A percentile compares a stretch with the other conserved stretches of the same genome.
Evolutionary conservation across 2,113 vertebrate genomes (phyloP).

Genomic region (human (Homo sapiens)): GRCh38 chr21:23838501-23839000

Average conservation of each 20-base stretch:
- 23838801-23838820: neutral
- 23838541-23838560: neutral
- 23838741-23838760: neutral
- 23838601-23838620: neutral
- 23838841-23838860: neutral
- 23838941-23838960: neutral
- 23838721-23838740: neutral
- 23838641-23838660: neutral
- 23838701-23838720: neutral
- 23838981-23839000: neutral
- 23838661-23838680: neutral
- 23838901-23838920: neutral
- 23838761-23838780: neutral
- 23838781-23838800: neutral
- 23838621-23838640: neutral
- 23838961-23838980: no score
- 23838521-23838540: neutral
- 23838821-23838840: neutral
- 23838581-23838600: neutral
- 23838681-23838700: neutral
- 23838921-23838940: fast-evolving
- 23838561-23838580: neutral
- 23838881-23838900: neutral
- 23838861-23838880: neutral
- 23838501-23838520: neutral